phyloP scores from a whole-genome alignment of 2,797 vertebrate species.

The Neosalanx taihuensis region DNA sequence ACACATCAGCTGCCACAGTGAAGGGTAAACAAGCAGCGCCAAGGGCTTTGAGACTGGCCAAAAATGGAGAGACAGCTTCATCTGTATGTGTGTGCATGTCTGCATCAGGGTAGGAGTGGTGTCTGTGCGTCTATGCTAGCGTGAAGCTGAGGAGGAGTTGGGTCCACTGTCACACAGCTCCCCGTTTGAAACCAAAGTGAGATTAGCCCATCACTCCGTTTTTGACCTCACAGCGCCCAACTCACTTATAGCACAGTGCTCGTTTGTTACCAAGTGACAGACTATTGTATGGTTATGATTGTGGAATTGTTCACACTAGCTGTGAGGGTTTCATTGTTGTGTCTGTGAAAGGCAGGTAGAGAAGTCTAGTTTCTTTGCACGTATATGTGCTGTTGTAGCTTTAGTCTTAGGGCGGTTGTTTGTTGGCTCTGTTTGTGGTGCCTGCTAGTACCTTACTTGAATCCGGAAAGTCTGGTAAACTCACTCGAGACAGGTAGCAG shows the following conservation, averaged over 20 bases:
- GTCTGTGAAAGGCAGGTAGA: not conserved
- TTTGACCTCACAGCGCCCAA: not conserved
- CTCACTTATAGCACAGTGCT: too few species aligned
- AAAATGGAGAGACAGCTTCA: conserved; percentile 53
- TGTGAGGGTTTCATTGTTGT: not conserved
- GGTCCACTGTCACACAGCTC: conserved; percentile 64
- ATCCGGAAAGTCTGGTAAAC: too few species aligned
- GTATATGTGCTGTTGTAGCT: too few species aligned
- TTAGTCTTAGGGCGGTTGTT: too few species aligned
- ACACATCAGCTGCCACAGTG: conserved; percentile 64
- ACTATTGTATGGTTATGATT: not conserved
- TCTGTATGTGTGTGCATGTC: conserved; percentile 55
- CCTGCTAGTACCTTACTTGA: too few species aligned
- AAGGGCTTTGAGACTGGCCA: conserved; percentile 62
- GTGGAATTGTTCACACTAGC: not conserved
- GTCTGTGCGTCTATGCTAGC: conserved; percentile 32
- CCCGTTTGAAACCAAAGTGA: conserved; percentile 47
- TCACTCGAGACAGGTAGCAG: too few species aligned
- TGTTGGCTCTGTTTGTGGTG: too few species aligned
- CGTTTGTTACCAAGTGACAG: not conserved
- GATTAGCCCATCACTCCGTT: not conserved
- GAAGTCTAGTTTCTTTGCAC: too few species aligned
- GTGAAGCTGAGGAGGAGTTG: conserved; percentile 45
- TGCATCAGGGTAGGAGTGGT: conserved; percentile 16
- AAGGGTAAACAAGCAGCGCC: conserved; percentile 71